Evolutionary conservation across 2,797 vertebrate species (phyloP).

Genomic region (Poeciliopsis turneri): DNA sequence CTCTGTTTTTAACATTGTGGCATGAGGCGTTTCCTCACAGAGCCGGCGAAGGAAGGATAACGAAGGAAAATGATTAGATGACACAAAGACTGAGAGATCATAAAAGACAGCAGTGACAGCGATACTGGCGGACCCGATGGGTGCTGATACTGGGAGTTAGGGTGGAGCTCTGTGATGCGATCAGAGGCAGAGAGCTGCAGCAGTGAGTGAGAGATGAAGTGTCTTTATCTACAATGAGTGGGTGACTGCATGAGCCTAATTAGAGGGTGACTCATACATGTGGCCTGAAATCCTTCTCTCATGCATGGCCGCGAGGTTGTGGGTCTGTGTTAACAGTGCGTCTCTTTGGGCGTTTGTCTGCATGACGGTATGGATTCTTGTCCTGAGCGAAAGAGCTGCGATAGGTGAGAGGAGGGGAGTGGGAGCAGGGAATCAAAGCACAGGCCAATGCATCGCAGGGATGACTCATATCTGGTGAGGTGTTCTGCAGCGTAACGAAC

Average conservation of each 20-base stretch:
- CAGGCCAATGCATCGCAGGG: conserved; percentile 57
- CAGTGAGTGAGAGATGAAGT: conserved; percentile 42
- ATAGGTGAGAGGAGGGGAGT: conserved; percentile 10
- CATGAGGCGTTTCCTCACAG: neutral
- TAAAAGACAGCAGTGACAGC: neutral
- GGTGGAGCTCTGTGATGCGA: conserved; percentile 39
- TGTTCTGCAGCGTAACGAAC: conserved; percentile 73
- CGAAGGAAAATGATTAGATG: conserved; percentile 4
- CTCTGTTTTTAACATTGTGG: neutral
- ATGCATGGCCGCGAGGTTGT: conserved; percentile 1
- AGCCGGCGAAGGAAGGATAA: conserved; percentile 16
- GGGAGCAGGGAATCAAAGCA: conserved; percentile 24
- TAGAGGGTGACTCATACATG: conserved; percentile 71
- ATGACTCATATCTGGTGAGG: conserved; percentile 79
- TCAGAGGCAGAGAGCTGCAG: conserved; percentile 27
- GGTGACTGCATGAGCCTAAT: conserved; percentile 68
- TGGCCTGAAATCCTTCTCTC: conserved; percentile 50
- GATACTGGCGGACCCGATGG: conserved; percentile 8
- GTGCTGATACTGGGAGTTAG: conserved; percentile 8
- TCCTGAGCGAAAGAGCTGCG: neutral
- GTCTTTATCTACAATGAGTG: conserved; percentile 54
- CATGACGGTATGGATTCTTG: neutral
- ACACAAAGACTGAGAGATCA: neutral
- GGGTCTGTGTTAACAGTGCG: conserved; percentile 42
- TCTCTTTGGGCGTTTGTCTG: conserved; percentile 13